Base-by-base conservation (phyloP, 2,797 vertebrate species). In the Prionace glauca region DNA sequence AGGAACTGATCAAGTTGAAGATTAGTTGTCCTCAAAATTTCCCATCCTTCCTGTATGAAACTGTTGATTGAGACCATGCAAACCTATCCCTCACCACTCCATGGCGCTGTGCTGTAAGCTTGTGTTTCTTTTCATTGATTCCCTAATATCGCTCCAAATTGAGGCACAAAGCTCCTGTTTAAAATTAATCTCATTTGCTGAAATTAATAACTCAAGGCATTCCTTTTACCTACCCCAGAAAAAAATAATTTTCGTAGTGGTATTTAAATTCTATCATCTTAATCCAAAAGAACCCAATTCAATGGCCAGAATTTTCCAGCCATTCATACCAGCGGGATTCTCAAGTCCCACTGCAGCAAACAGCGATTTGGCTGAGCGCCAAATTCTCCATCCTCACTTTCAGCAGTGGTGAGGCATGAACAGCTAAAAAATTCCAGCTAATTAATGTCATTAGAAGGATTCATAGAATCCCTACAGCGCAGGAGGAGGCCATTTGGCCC, bases 51-150 rank as follows among this genome's bases (percentile, higher is more conserved):
- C 22, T 67, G 18, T 2, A 24, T 92, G 65, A 60, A 65, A 65
- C 88, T 18, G 16, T 3, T 60, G 45, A 56, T 87, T 60, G 16
- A 20, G 29, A 65, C 62, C 56, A 24, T 92, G n/a, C 90, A 92
- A 36, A 67, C 36, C n/a, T 67, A 69, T 69, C 20, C 3, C 32
- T 32, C 20, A 69, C 90, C n/a, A 92, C 20, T 92, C 8, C 41
- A 50, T 67, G 90, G 90, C 36, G 90, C 90, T 92, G 65, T 92
- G n/a, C n/a, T 92, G 62, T 92, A 36, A 41, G n/a, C n/a, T 92
- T 92, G 65, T 69, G 3, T 36, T 29, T 88, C 16, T 36, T 62
- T 67, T 67, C 45, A 7, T 69, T 92, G 16, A 0, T 69, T 67
- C 41, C 36, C n/a, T 41, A 2, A 10, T 3, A 90, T 2, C 10